phyloP scores from a whole-genome alignment of 2,113 vertebrate species.

The Hippocampus guttulatus region DNA sequence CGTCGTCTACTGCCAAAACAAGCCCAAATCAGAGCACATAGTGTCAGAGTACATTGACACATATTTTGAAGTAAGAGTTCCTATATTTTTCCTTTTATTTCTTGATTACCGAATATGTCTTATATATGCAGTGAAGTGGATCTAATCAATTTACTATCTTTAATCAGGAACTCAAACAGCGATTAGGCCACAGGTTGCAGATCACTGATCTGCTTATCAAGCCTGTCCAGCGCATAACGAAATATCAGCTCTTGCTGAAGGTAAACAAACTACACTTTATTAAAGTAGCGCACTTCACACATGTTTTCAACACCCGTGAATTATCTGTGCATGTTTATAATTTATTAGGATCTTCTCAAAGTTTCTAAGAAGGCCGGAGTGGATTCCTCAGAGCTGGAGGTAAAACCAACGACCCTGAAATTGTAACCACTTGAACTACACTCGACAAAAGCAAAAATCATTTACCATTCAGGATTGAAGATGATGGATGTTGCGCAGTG shows the following conservation, averaged over 20 bases:
- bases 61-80: conserved; percentile 89
- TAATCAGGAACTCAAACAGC: conserved; percentile 88
- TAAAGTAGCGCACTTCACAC: conserved; percentile 6
- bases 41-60: conserved; percentile 98
- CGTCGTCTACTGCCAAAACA: conserved; percentile 99
- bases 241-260: conserved; percentile 96
- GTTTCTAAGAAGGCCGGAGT: conserved; percentile 90
- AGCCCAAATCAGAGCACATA: conserved; percentile 98
- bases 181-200: conserved; percentile 90
- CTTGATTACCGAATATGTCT: neutral
- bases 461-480: neutral
- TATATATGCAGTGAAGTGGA: neutral
- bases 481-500: neutral
- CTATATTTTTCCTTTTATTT: neutral
- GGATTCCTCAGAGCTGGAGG: conserved; percentile 91
- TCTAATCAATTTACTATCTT: conserved; percentile 4
- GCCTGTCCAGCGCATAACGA: conserved; percentile 98
- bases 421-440: neutral
- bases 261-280: conserved; percentile 53
- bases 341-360: conserved; percentile 88
- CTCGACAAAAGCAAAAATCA: neutral
- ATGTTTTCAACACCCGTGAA: neutral
- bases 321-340: neutral
- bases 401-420: conserved; percentile 42
- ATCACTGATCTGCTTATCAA: conserved; percentile 95